phyloP scores from a whole-genome alignment of 2,113 vertebrate genomes.

The Neopipo cinnamomea region DNA sequence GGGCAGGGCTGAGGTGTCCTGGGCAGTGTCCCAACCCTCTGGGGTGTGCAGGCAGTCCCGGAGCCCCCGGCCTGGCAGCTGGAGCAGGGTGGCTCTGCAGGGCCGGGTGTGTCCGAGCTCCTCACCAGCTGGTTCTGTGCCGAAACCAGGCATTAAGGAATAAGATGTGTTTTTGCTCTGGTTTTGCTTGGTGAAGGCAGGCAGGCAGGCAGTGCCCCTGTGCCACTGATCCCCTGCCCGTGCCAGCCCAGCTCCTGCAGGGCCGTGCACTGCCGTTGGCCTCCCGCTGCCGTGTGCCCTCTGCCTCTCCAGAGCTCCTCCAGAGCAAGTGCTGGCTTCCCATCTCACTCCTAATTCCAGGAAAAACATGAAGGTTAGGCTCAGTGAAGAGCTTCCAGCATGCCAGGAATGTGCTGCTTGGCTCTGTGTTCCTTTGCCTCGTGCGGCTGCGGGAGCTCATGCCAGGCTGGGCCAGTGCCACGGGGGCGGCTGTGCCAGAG shows the following conservation, averaged over 20 bases:
- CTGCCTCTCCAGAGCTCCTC: constrained; percentile 4
- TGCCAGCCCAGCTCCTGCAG: background rate
- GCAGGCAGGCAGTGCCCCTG: background rate
- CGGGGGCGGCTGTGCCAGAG: background rate
- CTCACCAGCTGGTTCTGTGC: background rate
- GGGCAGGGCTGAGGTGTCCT: background rate
- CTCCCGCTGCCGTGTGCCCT: background rate
- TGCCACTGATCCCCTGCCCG: background rate
- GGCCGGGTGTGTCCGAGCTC: background rate
- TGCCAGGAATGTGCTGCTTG: constrained; percentile 64
- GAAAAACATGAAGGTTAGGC: constrained; percentile 50
- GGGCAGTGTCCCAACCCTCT: background rate
- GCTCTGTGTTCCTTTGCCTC: constrained; percentile 5
- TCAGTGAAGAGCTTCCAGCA: background rate
- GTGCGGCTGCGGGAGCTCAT: background rate
- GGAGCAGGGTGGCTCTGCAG: background rate
- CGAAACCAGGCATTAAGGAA: background rate
- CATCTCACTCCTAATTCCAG: constrained; percentile 35
- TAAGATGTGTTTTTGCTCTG: background rate
- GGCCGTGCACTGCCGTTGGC: background rate
- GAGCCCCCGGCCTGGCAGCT: background rate
- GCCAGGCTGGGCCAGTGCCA: background rate
- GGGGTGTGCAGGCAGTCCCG: background rate
- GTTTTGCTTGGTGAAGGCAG: background rate
- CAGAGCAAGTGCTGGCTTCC: constrained; percentile 25